Evolutionary conservation across 1,140 invertebrate species (phyloP).

Genomic region (Diabrotica undecimpunctata): DNA sequence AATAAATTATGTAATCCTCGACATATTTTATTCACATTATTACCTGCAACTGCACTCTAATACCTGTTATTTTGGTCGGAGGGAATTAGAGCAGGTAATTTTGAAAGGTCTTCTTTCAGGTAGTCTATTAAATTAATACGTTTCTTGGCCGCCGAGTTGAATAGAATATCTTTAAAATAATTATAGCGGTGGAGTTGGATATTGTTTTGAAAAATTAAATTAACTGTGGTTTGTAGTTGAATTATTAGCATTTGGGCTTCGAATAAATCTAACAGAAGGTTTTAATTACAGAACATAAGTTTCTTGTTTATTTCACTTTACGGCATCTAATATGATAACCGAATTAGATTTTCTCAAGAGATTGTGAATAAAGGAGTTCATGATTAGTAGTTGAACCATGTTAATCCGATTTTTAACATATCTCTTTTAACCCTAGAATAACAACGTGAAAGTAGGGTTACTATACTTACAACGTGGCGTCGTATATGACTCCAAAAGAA

Average conservation of each 20-base stretch:
- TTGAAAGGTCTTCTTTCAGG: slow-evolving; percentile 1
- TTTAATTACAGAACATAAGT: neutral
- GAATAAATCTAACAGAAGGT: neutral
- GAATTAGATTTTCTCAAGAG: neutral
- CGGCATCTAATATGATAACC: neutral
- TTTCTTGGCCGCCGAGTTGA: neutral
- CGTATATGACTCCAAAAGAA: no score
- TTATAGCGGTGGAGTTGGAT: neutral
- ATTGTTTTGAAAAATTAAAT: slow-evolving; percentile 3
- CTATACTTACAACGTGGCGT: no score
- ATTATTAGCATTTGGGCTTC: neutral
- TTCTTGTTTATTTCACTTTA: neutral
- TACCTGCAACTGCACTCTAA: neutral
- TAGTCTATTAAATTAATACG: neutral
- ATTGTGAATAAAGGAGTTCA: neutral
- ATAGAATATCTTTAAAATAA: slow-evolving; percentile 1
- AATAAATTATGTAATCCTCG: neutral
- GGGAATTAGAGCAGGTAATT: neutral
- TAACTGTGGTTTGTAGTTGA: slow-evolving; percentile 1
- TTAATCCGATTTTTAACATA: neutral
- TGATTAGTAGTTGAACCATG: neutral
- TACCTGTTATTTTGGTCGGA: neutral
- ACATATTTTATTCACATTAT: neutral
- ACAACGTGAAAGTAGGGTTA: no score
- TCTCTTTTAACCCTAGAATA: no score